These are phyloP conservation scores for Rhabdomys pumilio DNA, from an alignment of 2,797 vertebrate species.

Conservation along the genomic window DNA sequence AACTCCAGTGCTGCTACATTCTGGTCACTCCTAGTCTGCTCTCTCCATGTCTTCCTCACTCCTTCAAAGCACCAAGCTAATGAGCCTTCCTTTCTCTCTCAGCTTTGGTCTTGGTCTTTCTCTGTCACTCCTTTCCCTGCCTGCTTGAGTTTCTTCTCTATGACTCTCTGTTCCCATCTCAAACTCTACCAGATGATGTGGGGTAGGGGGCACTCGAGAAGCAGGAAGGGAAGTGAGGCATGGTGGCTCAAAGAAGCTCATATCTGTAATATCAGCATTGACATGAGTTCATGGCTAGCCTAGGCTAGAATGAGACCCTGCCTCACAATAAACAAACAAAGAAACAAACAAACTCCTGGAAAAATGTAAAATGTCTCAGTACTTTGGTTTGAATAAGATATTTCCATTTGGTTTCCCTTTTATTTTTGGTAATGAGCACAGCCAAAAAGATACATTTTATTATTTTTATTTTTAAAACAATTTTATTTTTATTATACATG, in stretches of 20 bases:
- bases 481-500: background rate
- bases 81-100: background rate
- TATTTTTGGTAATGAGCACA: background rate
- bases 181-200: background rate
- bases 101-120: background rate
- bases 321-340: background rate
- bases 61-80: background rate
- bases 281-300: background rate
- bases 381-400: slow-evolving; percentile 20
- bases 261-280: background rate
- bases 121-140: too few species aligned
- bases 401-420: slow-evolving; percentile 30
- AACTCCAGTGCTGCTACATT: background rate
- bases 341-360: background rate
- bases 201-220: background rate
- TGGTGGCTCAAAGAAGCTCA: background rate
- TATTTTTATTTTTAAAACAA: background rate
- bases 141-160: background rate
- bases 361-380: background rate
- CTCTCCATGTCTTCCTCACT: background rate
- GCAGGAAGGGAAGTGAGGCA: background rate
- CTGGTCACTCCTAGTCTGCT: background rate
- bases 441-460: background rate
- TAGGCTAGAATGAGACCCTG: background rate
- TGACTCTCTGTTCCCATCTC: background rate